These are phyloP conservation scores for Gobiocypris rarus DNA, from an alignment of 2,113 vertebrate genomes.

Conservation along the genomic window DNA sequence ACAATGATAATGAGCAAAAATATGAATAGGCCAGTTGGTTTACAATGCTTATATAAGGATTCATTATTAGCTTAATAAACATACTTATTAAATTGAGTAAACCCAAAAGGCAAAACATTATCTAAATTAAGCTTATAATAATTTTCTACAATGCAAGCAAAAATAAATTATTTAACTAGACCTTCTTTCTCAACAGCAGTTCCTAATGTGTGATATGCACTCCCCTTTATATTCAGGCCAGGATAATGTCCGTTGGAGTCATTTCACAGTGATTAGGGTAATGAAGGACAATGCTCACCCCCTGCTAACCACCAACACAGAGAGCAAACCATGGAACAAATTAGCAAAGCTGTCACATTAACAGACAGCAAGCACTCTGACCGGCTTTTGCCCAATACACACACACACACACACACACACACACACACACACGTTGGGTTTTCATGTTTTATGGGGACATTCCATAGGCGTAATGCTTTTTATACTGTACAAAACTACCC, in stretches of 20 bases:
- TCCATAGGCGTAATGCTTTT: too few relatives aligned
- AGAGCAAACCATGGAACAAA: conserved; percentile 60
- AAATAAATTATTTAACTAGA: neutral
- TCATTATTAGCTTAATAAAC: neutral
- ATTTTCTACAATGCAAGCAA: neutral
- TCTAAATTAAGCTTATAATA: neutral
- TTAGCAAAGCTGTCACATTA: conserved; percentile 55
- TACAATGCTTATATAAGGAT: neutral
- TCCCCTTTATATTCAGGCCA: conserved; percentile 3
- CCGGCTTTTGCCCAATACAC: neutral
- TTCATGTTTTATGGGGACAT: too few relatives aligned
- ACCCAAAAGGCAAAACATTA: neutral
- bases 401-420: neutral
- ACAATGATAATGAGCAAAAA: neutral
- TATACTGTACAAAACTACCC: too few relatives aligned
- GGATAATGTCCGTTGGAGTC: conserved; percentile 48
- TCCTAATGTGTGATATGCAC: neutral
- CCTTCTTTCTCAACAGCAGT: neutral
- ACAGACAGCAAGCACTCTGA: conserved; percentile 43
- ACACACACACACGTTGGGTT: neutral
- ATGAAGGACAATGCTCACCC: conserved; percentile 61
- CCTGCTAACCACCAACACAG: conserved; percentile 48
- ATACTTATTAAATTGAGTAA: neutral
- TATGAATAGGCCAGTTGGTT: neutral
- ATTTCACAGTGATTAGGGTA: conserved; percentile 68